Evolutionary conservation across 2,797 vertebrate species (phyloP), one percentile per base, ranked within the genome.

Genomic region (Acipenser ruthenus): DNA sequence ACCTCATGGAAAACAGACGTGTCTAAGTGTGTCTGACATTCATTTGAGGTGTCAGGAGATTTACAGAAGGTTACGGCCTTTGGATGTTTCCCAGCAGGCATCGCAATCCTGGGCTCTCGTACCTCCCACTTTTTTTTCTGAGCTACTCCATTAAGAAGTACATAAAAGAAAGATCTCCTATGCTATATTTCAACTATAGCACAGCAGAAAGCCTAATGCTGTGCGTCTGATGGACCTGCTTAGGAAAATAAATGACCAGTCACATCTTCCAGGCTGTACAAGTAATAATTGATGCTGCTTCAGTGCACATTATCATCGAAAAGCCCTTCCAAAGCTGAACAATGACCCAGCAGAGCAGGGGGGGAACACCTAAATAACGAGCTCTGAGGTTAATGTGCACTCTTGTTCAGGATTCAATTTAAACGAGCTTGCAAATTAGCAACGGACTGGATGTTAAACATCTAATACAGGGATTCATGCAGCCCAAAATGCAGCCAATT

Each of bases 161-260:
- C 12, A 10, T 58, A 18, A 65, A 65, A 58, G 11, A 52, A 10
- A 1, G 1, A 55, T 7, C 12, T 9, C 52, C 49, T 18, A 6
- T 50, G 11, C 49, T 59, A 49, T 59, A 65, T 58, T 58, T 65
- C 50, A 51, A 65, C 48, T 65, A 65, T 55, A 53, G 9, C 65
- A 49, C 8, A 11, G 23, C 23, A 37, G 65, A 23, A n/a, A 55
- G 7, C 23, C 64, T 12, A n/a, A 55, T 58, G 65, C 53, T 6
- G 12, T 12, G 52, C 37, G 6, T 23, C 50, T n/a, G 23, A 47
- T 48, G 52, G 37, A 55, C 13, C 11, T 49, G 37, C 65, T 56
- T 9, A 12, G 47, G 52, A 55, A 52, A 4, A 49, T 6, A 11
- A 56, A 65, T 58, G 47, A 55, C 13, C 8, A 58, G 53, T 50